Evolutionary conservation across 2,113 vertebrate genomes (phyloP), one percentile per base, ranked within the genome.

Genomic region (Nerophis lumbriciformis): DNA sequence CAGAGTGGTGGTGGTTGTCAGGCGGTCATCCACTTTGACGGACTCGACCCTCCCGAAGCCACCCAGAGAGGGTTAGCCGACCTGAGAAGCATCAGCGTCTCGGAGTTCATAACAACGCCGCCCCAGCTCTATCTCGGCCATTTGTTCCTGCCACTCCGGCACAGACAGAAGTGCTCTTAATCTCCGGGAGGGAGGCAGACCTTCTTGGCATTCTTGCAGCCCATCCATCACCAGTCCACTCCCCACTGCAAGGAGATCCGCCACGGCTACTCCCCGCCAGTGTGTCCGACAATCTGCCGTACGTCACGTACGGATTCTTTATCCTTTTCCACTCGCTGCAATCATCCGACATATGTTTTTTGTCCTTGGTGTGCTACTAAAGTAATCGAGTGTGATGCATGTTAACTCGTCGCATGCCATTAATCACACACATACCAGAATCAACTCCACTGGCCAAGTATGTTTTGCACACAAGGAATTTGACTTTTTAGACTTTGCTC

Each of bases 71-170:
- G 28, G 21, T 71, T 12, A 1, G 44, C 50, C 52, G 47, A 64
- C 77, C 67, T 75, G 59, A 74, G 69, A 80, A 69, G 56, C 75
- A 78, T 76, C 71, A 72, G 65, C 65, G 79, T 71, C 68, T 63
- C 57, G 71, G 75, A 82, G 79, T 82, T 79, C 74, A 77, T 75
- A 79, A 80, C 73, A 78, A 75, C 61, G 66, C 19, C 52, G 65
- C 65, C 78, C 55, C n/a, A 36, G 48, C 66, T 66, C 75, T 68
- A 66, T 75, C 72, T 53, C 48, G 65, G 61, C 73, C 78, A 84
- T 87, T 83, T 83, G 72, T 86, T 84, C 64, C 80, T 79, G 87
- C 75, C 85, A 81, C 81, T 82, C 77, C 82, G 81, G 73, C 81
- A 78, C 69, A 6, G 53, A 58, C 49, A 82, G 65, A 82, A 72